phyloP scores from a whole-genome alignment of 2,113 vertebrate genomes.

The Ceuthmochares aereus region DNA sequence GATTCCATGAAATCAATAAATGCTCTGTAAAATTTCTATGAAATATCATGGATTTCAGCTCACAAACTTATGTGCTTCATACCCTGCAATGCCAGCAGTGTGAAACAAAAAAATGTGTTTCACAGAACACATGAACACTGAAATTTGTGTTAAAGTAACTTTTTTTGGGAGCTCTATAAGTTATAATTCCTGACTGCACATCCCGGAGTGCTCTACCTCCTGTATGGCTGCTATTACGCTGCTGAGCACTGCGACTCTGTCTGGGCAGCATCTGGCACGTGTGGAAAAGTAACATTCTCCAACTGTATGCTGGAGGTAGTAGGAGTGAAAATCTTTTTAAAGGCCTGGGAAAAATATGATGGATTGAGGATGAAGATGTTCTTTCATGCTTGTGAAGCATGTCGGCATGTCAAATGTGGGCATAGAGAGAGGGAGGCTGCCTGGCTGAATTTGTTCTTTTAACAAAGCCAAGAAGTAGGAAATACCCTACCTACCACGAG shows the following conservation, averaged over 20 bases:
- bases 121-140: not conserved
- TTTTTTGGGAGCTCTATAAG: not conserved
- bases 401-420: fast-evolving
- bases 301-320: not conserved
- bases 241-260: not conserved
- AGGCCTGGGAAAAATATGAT: not conserved
- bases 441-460: not conserved
- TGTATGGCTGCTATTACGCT: not conserved
- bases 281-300: not conserved
- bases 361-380: not conserved
- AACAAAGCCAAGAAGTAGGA: not conserved
- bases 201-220: not conserved
- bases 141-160: not conserved
- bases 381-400: fast-evolving
- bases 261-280: not conserved
- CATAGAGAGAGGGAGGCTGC: too few relatives aligned
- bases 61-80: too few relatives aligned
- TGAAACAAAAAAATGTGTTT: not conserved
- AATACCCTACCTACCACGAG: not conserved
- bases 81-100: too few relatives aligned
- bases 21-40: too few relatives aligned
- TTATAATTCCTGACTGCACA: fast-evolving
- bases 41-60: too few relatives aligned
- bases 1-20: too few relatives aligned
- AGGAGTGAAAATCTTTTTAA: not conserved